A percentile compares a stretch with the other conserved stretches of the same genome.
phyloP scores from a whole-genome alignment of 2,888 invertebrate species.

The Ophonus ardosiacus region DNA sequence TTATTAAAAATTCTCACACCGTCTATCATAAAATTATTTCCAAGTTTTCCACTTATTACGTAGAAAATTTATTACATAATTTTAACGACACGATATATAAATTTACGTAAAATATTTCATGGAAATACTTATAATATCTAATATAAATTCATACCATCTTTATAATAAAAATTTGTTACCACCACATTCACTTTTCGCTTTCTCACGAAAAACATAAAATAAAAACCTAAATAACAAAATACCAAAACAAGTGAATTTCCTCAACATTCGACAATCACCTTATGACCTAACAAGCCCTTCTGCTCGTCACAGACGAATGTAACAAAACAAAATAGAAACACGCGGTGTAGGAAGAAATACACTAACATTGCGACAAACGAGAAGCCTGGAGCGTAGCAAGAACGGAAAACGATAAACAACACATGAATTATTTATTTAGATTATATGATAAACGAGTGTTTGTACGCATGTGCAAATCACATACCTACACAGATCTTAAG shows the following conservation, averaged over 20 bases:
- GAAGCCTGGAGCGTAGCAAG: slow-evolving; percentile 1
- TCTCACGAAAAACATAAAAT: slow-evolving; percentile 3
- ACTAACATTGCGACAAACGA: slow-evolving; percentile 2
- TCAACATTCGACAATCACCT: slow-evolving; percentile 25
- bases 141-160: not conserved
- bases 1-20: slow-evolving; percentile 1
- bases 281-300: slow-evolving; percentile 2
- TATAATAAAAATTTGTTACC: not conserved
- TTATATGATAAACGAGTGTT: slow-evolving; percentile 31
- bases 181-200: not conserved
- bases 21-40: not conserved
- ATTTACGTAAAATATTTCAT: not conserved
- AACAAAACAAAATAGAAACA: slow-evolving; percentile 10
- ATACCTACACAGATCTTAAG: not conserved
- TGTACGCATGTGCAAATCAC: not conserved
- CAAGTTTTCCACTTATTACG: not conserved
- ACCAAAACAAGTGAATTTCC: slow-evolving; percentile 3
- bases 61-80: not conserved
- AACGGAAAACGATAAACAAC: slow-evolving; percentile 45
- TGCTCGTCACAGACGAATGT: not conserved
- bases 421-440: slow-evolving; percentile 48
- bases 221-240: slow-evolving; percentile 35
- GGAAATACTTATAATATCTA: not conserved
- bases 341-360: slow-evolving; percentile 31
- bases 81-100: not conserved